Evolutionary conservation across 2,113 vertebrate genomes (phyloP).

Genomic region (Phrynosoma blainvillii): DNA sequence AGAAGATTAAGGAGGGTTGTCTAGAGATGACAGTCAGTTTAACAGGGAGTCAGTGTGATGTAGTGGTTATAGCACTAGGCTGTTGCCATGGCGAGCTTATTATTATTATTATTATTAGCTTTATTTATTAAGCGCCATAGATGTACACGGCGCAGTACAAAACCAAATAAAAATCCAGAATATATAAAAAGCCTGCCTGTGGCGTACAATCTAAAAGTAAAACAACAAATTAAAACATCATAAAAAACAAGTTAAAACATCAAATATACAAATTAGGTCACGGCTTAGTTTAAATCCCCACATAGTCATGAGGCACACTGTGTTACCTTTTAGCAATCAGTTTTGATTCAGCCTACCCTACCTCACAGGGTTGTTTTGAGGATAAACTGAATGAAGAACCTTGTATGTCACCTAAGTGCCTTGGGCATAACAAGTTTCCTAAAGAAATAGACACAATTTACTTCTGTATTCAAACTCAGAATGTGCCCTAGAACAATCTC

Average conservation of each 20-base stretch:
- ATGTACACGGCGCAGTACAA: no score
- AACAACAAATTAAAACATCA: no score
- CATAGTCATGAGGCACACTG: not conserved
- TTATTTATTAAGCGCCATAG: no score
- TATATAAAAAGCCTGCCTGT: no score
- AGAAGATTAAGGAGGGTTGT: not conserved
- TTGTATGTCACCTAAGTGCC: not conserved
- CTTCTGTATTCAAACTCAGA: not conserved
- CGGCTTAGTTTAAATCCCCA: not conserved
- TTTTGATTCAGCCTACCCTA: not conserved
- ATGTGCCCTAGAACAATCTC: not conserved
- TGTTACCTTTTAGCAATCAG: not conserved
- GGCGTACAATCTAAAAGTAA: no score
- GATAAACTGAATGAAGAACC: not conserved
- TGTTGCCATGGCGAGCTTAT: not conserved
- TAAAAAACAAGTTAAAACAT: no score
- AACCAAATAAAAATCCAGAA: no score
- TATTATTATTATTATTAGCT: no score
- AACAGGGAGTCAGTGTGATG: not conserved
- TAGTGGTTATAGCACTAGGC: not conserved
- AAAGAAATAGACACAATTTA: not conserved
- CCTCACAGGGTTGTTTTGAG: conserved; percentile 17
- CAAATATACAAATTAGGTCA: no score
- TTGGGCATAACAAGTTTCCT: not conserved
- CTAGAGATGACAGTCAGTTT: not conserved